Base-by-base conservation (phyloP, 2,113 vertebrate genomes). In the Pseudopipra pipra region DNA sequence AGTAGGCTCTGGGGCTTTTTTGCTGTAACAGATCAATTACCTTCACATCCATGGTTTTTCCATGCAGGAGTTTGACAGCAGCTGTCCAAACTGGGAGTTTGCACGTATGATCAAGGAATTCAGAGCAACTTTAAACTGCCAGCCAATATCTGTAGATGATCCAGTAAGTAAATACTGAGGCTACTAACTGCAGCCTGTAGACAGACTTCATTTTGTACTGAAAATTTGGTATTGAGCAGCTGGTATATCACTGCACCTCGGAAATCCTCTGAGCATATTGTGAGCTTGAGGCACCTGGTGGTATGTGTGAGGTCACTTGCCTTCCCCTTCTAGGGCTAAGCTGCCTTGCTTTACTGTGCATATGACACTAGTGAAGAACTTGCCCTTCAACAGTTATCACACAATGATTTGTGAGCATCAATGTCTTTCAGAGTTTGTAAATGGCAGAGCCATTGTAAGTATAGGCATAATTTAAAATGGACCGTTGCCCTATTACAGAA, bases 21-120 rank as follows among this genome's bases (percentile, higher is more conserved):
- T 76, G 17, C 55, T 86, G 33, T 65, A 35, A 25, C 9, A 55
- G 28, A 24, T 59, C 55, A 30, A 44, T 54, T 55, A 44, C 25
- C 25, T 89, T 90, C 25, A 61, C 62, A 31, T 46, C 39, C 18
- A 2, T 78, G 70, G 7, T 37, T 90, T 94, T 39, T 39, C 55
- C 56, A 75, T 89, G 43, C 93, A 99, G 99, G 99, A 99, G 65
- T 98, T 95, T 80, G 99, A 99, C 74, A 96, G 46, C 56, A 97
- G 91, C 76, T 98, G 98, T 68, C 99, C 99, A 72, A 99, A 99
- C 92, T 99, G 99, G 98, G 99, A 99, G 93, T 99, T 99, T 97
- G 98, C 98, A 52, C 98, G 97, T 37, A 99, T 99, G 99, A 99
- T 99, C 88, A 98, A 98, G 92, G 98, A 99, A 44, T 99, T 98